Evolutionary conservation across 1,140 invertebrate genomes (phyloP), one percentile per base, ranked within the genome.

Genomic region (Cryptotermes secundus): DNA sequence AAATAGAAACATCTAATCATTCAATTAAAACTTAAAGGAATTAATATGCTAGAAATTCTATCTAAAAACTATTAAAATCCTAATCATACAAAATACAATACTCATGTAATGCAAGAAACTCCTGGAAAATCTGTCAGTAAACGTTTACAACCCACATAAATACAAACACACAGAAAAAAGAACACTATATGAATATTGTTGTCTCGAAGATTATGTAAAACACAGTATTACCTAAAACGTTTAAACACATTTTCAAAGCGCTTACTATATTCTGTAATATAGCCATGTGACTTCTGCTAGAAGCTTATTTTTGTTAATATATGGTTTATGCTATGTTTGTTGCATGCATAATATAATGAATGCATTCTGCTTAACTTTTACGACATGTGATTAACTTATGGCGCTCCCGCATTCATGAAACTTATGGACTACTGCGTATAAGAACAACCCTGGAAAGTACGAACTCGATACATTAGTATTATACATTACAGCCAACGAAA

Each of bases 101-200:
- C 53, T 59, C n/a, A 79, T 84, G 84, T 84, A 81, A 84, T 84
- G 84, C 84, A 84, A 84, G 84, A 84, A 80, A 80, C 45, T 81
- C 31, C 45, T 45, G 36, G 31, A 36, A 84, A 84, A 34, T 84
- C 79, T 34, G 42, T 81, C 42, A 49, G n/a, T 36, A 80, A 84
- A 84, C 45, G 34, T 42, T 84, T 81, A 84, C 79, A 84, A 81
- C 49, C 34, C 84, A 84, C 84, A 84, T 84, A 81, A 81, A 82
- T 84, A 84, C 84, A 84, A 84, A 84, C 84, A 84, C 72, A 81
- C 42, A 84, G 80, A 84, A 84, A 81, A 49, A 80, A 45, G 79
- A 81, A 38, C 34, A 49, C 80, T 81, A 38, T 45, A 38, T 59
- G 72, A 36, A 83, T 59, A 83, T 34, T 82, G 38, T 82, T 82